phyloP scores from a whole-genome alignment of 2,888 invertebrate genomes.

The Agrotis exclamationis region DNA sequence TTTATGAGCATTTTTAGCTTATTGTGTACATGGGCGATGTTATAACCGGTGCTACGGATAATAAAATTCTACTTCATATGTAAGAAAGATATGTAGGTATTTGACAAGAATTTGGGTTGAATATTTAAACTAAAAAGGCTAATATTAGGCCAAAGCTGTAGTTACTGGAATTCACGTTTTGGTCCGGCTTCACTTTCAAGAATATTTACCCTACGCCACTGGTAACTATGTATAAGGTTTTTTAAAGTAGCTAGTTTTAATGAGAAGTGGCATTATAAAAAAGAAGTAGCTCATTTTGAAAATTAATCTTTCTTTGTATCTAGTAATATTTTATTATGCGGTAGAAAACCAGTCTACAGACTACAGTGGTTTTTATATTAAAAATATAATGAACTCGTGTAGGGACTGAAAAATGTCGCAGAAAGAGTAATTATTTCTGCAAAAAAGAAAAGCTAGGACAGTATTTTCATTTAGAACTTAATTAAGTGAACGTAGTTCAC shows the following conservation, averaged over 20 bases:
- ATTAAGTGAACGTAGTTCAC: slow-evolving; percentile 28
- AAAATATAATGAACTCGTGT: slow-evolving; percentile 32
- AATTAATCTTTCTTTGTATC: not conserved
- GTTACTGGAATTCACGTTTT: too few species aligned
- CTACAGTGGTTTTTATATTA: slow-evolving; percentile 24
- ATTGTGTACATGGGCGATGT: too few species aligned
- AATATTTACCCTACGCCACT: too few species aligned
- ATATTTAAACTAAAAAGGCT: too few species aligned
- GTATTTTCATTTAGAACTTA: slow-evolving; percentile 43
- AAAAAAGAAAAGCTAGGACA: slow-evolving; percentile 28
- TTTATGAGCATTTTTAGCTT: too few species aligned
- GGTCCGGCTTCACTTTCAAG: too few species aligned
- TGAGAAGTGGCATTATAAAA: not conserved
- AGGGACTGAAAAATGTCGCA: slow-evolving; percentile 40
- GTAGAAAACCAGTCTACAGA: slow-evolving; percentile 4
- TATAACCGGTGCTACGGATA: too few species aligned
- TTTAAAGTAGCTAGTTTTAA: not conserved
- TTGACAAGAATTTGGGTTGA: too few species aligned
- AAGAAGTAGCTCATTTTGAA: not conserved
- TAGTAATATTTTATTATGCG: slow-evolving; percentile 9
- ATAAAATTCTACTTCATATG: too few species aligned
- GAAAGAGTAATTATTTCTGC: slow-evolving; percentile 31
- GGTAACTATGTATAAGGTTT: not conserved
- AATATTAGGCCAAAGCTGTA: too few species aligned
- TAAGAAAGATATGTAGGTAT: too few species aligned